Evolutionary conservation across 92 coral and sea anemone species (phyloP).

Genomic region (Phymanthus crucifer): DNA sequence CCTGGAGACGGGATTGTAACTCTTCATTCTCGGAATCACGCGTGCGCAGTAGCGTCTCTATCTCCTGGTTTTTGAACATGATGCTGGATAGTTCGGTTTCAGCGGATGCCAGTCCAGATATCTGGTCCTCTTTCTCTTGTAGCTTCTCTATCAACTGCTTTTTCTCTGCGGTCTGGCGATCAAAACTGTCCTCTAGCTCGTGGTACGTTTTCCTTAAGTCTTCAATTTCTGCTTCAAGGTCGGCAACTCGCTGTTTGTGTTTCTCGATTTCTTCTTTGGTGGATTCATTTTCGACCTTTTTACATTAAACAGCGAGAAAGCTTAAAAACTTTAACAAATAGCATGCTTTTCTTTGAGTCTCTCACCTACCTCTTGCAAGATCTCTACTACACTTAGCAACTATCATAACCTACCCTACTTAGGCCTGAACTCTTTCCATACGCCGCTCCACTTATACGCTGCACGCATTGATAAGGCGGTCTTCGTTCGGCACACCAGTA

Average conservation of each 20-base stretch:
- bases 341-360: background rate
- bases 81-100: slow-evolving; percentile 71
- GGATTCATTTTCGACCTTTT: slow-evolving; percentile 52
- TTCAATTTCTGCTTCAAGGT: slow-evolving; percentile 44
- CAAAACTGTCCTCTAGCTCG: slow-evolving; percentile 60
- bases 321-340: background rate
- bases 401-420: too few relatives aligned
- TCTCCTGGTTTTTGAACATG: slow-evolving; percentile 71
- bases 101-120: slow-evolving; percentile 74
- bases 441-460: too few relatives aligned
- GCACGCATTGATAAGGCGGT: too few relatives aligned
- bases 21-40: slow-evolving; percentile 79
- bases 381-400: too few relatives aligned
- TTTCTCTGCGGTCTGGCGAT: slow-evolving; percentile 54
- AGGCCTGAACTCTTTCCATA: too few relatives aligned
- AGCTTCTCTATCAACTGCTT: slow-evolving; percentile 64
- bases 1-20: slow-evolving; percentile 57
- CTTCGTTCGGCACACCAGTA: too few relatives aligned
- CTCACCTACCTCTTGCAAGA: too few relatives aligned
- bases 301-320: background rate
- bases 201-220: slow-evolving; percentile 45
- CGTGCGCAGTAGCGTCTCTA: slow-evolving; percentile 65
- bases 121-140: slow-evolving; percentile 53
- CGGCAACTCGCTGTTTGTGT: slow-evolving; percentile 32
- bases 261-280: slow-evolving; percentile 46